Evolutionary conservation across 2,113 vertebrate species (phyloP), one percentile per base, ranked within the genome.

Genomic region (Pteronura brasiliensis): DNA sequence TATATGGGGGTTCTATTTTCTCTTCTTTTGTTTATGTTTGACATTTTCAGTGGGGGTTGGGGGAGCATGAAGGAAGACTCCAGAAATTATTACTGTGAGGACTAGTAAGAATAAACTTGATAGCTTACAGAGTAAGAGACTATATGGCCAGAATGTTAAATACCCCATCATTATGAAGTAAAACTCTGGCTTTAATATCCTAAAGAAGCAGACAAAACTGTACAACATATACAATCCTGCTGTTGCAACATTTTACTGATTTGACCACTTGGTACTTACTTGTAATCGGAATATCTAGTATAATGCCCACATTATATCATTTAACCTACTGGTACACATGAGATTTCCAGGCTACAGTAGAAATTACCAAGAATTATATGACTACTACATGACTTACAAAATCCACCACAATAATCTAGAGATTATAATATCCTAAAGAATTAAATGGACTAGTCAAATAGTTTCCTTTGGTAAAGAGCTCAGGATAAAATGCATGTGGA

Each of bases 21-120:
- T 36, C 47, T 86, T 74, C 57, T 91, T 96, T 91, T 90, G 47
- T 92, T 74, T 95, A 49, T n/a, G 39, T 90, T 59, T 88, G 47
- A 88, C 74, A 86, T 86, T 92, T 76, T 67, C 59, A 49, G 77
- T 61, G 12, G 74, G 27, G 20, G 4, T 10, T 83, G 57, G 15
- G 36, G 9, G 20, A 59, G 10, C n/a, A 87, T 63, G 23, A 71
- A 90, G 7, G 27, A 86, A 14, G 49, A 44, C n/a, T 93, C 25
- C 69, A 52, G 34, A 52, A 76, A 94, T 80, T 92, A 82, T 57
- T 81, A 89, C 29, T 76, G 0, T 71, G 89, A 96, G 10, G 52
- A 76, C 11, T 55, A 52, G 39, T 69, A 67, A 72, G 34, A 74
- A 92, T 81, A 69, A 59, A 44, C 42, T 44, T 90, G 39, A 86